Evolutionary conservation across 2,113 vertebrate species (phyloP).

Genomic region (Halcyon senegalensis): DNA sequence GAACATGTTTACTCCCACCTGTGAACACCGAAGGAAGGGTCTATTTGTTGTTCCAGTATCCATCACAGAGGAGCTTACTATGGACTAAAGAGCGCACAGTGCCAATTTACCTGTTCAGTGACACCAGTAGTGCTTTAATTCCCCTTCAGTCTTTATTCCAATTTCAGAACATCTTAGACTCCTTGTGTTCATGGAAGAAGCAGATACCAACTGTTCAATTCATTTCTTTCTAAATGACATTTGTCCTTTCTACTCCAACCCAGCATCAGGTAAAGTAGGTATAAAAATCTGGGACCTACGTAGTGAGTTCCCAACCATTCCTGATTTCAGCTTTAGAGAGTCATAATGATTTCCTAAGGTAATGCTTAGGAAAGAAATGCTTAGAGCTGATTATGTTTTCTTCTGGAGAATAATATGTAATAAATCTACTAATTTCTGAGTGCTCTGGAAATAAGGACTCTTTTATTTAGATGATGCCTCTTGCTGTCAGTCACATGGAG

Average conservation of each 20-base stretch:
- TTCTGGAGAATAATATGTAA: not conserved
- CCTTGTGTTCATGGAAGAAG: not conserved
- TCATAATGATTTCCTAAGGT: not conserved
- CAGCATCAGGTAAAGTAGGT: not conserved
- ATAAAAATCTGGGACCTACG: not conserved
- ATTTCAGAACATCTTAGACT: not conserved
- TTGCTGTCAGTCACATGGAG: not conserved
- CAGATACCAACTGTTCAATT: not conserved
- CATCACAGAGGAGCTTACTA: not conserved
- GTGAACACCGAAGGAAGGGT: not conserved
- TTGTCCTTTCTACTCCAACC: not conserved
- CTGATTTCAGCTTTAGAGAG: not conserved
- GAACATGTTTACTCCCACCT: not conserved
- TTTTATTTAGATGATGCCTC: constrained; percentile 8
- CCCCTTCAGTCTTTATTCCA: not conserved
- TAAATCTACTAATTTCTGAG: not conserved
- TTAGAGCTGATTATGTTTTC: not conserved
- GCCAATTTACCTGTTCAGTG: not conserved
- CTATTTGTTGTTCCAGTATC: not conserved
- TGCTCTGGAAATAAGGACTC: not conserved
- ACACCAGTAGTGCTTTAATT: not conserved
- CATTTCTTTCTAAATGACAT: not conserved
- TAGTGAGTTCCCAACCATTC: not conserved
- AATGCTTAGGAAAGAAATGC: not conserved
- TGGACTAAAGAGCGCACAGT: not conserved